Base-by-base conservation (phyloP, 1,140 invertebrate genomes). In the Trachymyrmex cornetzi region DNA sequence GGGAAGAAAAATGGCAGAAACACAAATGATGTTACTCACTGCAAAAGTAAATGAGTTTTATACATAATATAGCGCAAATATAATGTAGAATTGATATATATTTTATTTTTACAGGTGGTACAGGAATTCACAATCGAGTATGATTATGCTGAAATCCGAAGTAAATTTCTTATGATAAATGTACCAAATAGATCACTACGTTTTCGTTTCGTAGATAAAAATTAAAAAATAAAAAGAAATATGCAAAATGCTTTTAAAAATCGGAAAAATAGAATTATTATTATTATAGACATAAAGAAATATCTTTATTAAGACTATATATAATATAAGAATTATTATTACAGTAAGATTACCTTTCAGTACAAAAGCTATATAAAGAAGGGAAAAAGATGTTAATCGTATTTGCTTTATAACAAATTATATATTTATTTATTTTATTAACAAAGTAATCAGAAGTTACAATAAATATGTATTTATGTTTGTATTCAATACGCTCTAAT, bases 61-160 rank as follows among this genome's bases (percentile, higher is more conserved):
- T 5, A 19, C 30, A 11, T 5, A 24, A 48, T 19, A 27, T 11
- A 0, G 14, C 3, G 1, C 48, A 24, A 16, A 6, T 38, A 27
- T 3, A 48, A 44, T n/a, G 11, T 4, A 22, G 14, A 71, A 57
- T 11, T 44, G 0, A 55, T 27, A 57, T 7, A 38, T 24, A 34
- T 63, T 30, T 80, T n/a, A 1, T 24, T 87, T 88, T 85, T 75
- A 92, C 94, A 97, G 96, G 85, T 97, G 55, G 71, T 97, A 57
- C 95, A 96, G 79, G 96, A 96, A 89, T 97, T 96, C 87, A 96
- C 95, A 90, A 93, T 97, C 27, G 96, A 97, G 86, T 97, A 97
- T 90, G 96, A 97, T 88, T 97, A 97, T 91, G 96, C 96, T 22
- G 96, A 97, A 77, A 96, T 97, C 55, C 92, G 93, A n/a, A 96